Conservation (phyloP, 2,888 invertebrate species). For the Isoperla grammatica region DNA sequence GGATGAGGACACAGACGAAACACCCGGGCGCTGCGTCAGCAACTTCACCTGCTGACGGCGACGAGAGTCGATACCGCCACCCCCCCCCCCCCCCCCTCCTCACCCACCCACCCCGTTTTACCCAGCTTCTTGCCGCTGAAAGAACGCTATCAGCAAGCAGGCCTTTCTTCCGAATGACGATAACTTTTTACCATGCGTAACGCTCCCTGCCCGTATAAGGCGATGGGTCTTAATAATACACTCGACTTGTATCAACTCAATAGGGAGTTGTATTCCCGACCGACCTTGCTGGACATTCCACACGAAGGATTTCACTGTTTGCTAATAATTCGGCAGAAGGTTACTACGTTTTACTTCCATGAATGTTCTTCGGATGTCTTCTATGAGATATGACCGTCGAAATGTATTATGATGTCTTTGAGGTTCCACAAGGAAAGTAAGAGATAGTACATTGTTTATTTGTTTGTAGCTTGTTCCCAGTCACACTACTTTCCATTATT, state of each 20-base stretch:
- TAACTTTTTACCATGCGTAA: slow-evolving; percentile 3
- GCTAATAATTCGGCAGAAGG: too few relatives aligned
- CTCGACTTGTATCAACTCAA: slow-evolving; percentile 1
- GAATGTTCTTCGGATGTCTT: too few relatives aligned
- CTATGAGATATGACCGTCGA: too few relatives aligned
- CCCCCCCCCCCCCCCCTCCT: neutral
- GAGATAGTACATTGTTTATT: too few relatives aligned
- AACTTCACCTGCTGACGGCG: slow-evolving; percentile 10
- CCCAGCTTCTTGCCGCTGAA: neutral
- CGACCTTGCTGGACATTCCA: too few relatives aligned
- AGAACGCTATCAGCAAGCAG: slow-evolving; percentile 7
- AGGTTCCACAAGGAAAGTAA: too few relatives aligned
- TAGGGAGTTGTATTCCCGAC: too few relatives aligned
- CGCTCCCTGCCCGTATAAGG: slow-evolving; percentile 2
- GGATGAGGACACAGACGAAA: slow-evolving; percentile 4
- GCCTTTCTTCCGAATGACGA: neutral
- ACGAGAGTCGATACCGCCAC: neutral
- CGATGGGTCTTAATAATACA: slow-evolving; percentile 11
- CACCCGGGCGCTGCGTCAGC: neutral
- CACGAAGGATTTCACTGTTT: too few relatives aligned
- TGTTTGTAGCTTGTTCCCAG: too few relatives aligned
- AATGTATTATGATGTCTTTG: too few relatives aligned
- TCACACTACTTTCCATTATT: too few relatives aligned
- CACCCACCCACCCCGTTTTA: neutral
- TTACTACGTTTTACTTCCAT: too few relatives aligned